Conservation (phyloP, 30 jellyfish, hydroid and myxozoan genomes). For the Clytia hemisphaerica region DNA sequence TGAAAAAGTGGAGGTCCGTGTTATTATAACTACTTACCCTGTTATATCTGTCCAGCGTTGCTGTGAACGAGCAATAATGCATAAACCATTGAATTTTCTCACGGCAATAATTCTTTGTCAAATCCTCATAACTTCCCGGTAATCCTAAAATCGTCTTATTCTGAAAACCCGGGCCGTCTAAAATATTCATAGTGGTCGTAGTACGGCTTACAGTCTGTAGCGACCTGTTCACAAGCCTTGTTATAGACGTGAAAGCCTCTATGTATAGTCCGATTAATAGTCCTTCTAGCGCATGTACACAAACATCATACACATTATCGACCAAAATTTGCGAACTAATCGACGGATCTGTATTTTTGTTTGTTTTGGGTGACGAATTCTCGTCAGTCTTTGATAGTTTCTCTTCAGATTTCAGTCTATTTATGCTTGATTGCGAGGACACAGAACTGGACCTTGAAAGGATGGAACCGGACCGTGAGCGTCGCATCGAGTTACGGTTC, state of each 20-base stretch:
- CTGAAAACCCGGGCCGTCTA: slow-evolving; percentile 92
- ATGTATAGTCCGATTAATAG: slow-evolving; percentile 83
- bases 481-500: background rate
- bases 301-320: slow-evolving; percentile 1
- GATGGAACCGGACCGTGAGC: slow-evolving; percentile 19
- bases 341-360: background rate
- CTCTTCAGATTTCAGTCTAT: background rate
- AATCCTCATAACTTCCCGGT: slow-evolving; percentile 70
- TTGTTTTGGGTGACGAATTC: background rate
- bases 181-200: slow-evolving; percentile 49
- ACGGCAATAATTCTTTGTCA: slow-evolving; percentile 73
- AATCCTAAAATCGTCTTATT: slow-evolving; percentile 54
- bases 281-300: slow-evolving; percentile 63
- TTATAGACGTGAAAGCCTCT: slow-evolving; percentile 81
- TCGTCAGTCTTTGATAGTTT: background rate
- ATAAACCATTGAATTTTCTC: slow-evolving; percentile 88
- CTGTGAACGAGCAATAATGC: slow-evolving; percentile 69
- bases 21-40: slow-evolving; percentile 75
- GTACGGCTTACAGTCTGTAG: slow-evolving; percentile 50
- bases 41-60: slow-evolving; percentile 71
- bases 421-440: background rate
- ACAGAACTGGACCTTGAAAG: slow-evolving; percentile 8
- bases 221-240: slow-evolving; percentile 78
- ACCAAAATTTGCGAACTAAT: background rate
- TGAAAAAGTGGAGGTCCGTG: background rate